A percentile compares a stretch with the other conserved stretches of the same genome.
These are phyloP conservation scores for Drosophila erecta DNA, from an alignment of 1,140 invertebrate species.

Conservation along the genomic window DNA sequence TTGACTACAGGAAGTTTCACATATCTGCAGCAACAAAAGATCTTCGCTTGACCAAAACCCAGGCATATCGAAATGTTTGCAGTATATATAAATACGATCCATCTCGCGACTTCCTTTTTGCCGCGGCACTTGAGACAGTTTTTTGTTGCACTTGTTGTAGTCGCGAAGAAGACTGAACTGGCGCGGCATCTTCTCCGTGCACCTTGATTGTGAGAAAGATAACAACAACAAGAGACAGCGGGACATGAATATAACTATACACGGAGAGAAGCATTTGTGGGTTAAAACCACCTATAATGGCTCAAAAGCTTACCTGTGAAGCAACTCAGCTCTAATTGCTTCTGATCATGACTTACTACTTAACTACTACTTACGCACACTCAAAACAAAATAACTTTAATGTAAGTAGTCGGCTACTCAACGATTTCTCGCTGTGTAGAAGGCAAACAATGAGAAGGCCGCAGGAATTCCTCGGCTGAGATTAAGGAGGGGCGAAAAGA, in stretches of 20 bases:
- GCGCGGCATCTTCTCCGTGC: constrained; percentile 57
- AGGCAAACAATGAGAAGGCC: constrained; percentile 78
- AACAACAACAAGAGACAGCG: constrained; percentile 43
- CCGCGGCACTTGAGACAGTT: constrained; percentile 73
- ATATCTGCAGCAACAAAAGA: constrained; percentile 73
- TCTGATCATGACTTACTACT: too few relatives aligned
- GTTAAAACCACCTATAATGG: neutral
- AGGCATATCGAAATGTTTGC: constrained; percentile 49
- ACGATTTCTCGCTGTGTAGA: constrained; percentile 6
- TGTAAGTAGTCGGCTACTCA: too few relatives aligned
- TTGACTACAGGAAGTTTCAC: constrained; percentile 79
- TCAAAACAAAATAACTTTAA: neutral
- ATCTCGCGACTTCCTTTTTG: constrained; percentile 70
- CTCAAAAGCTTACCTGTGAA: too few relatives aligned
- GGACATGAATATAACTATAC: constrained; percentile 24
- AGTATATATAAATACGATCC: constrained; percentile 36
- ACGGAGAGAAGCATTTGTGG: neutral
- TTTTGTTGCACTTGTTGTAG: constrained; percentile 67
- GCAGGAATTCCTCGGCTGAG: constrained; percentile 73
- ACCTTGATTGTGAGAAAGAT: constrained; percentile 83
- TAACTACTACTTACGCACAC: too few relatives aligned
- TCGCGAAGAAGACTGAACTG: constrained; percentile 30
- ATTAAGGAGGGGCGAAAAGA: constrained; percentile 52
- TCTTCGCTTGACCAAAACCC: constrained; percentile 52
- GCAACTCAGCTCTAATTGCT: too few relatives aligned